Conservation (phyloP, 2,797 vertebrate genomes). For the Pempheris klunzingeri region DNA sequence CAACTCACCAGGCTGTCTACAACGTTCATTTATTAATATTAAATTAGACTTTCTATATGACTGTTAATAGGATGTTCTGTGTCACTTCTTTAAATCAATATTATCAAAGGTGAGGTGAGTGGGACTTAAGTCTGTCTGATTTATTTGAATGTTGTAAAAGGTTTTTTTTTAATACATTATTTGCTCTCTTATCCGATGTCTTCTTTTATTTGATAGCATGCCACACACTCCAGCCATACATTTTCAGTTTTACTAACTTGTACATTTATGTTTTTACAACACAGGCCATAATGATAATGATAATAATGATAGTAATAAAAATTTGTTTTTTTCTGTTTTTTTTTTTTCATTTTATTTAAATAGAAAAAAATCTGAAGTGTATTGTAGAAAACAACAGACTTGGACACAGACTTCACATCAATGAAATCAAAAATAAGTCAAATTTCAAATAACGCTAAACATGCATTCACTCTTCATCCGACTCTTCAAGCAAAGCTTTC, state of each 20-base stretch:
- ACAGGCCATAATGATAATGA: background rate
- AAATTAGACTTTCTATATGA: background rate
- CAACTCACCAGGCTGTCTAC: background rate
- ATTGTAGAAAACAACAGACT: conserved; percentile 32
- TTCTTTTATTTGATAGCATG: conserved; percentile 1
- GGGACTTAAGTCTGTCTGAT: background rate
- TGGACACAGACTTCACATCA: background rate
- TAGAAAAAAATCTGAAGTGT: conserved; percentile 3
- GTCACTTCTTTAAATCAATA: conserved; percentile 2
- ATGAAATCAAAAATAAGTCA: conserved; percentile 6
- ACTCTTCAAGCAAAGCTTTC: conserved; percentile 88
- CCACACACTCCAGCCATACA: background rate
- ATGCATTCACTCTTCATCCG: conserved; percentile 90
- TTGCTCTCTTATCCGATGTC: conserved; percentile 2
- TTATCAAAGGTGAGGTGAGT: conserved; percentile 13
- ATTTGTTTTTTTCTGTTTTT: conserved; percentile 4
- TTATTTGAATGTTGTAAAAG: conserved; percentile 41
- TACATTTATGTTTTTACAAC: conserved; percentile 2
- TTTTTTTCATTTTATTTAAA: conserved; percentile 9
- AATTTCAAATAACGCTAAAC: background rate
- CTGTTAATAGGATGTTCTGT: background rate
- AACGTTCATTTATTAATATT: background rate
- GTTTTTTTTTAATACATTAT: conserved; percentile 37
- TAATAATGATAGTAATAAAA: no score
- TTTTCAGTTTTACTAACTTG: background rate